These are phyloP conservation scores for Hyaena hyaena DNA, from an alignment of 2,113 vertebrate species.

Conservation along the genomic window DNA sequence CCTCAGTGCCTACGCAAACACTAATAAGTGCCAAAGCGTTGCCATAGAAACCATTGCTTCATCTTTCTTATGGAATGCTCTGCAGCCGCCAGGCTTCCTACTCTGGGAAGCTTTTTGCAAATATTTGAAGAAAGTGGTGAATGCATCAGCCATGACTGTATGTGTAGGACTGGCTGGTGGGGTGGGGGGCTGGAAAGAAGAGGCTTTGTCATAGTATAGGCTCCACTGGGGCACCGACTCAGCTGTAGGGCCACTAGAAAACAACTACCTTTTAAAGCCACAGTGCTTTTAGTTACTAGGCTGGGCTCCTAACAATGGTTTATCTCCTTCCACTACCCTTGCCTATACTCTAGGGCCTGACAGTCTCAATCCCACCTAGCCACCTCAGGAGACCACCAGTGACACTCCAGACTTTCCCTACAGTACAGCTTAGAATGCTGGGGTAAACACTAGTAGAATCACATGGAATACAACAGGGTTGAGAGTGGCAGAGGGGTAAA, in stretches of 20 bases:
- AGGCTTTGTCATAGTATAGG: not conserved
- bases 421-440: not conserved
- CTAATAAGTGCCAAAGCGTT: slow-evolving; percentile 69
- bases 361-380: not conserved
- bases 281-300: not conserved
- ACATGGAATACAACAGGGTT: not conserved
- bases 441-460: not conserved
- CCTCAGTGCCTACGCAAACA: slow-evolving; percentile 61
- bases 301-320: not conserved
- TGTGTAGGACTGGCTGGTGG: not conserved
- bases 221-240: not conserved
- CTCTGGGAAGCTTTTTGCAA: slow-evolving; percentile 70
- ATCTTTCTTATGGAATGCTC: slow-evolving; percentile 46
- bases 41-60: slow-evolving; percentile 71
- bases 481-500: not conserved
- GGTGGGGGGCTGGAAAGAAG: not conserved
- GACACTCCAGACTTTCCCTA: not conserved
- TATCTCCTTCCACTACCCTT: not conserved
- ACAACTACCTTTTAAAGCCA: slow-evolving; percentile 38
- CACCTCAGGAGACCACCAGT: not conserved
- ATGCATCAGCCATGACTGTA: slow-evolving; percentile 1
- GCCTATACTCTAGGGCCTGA: not conserved
- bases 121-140: slow-evolving; percentile 74
- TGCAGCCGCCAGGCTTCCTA: slow-evolving; percentile 50
- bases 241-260: not conserved